Base-by-base conservation (phyloP, 2,797 vertebrate genomes). In the Bovichtus diacanthus region DNA sequence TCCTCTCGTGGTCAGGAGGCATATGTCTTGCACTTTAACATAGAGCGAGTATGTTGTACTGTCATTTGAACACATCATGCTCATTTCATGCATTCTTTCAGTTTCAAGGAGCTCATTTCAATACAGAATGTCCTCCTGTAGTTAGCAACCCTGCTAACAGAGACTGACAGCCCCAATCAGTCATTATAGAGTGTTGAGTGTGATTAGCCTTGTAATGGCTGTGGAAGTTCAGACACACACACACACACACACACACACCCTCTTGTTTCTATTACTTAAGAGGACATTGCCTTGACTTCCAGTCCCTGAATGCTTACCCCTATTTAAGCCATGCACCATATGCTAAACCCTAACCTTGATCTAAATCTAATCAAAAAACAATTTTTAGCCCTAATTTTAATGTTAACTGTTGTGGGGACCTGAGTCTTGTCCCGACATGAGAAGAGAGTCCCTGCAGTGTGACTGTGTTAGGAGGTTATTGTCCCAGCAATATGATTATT, bases 161-260 rank as follows among this genome's bases (percentile, higher is more conserved):
- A 74, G 59, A 82, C 70, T 87, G 87, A 85, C 86, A 74, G 78
- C 70, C 41, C 68, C 68, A 82, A 81, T 89, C 86, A 85, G 76
- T 83, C 73, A 58, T 55, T 47, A 44, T 47, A 39, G 67, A 85
- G 86, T 85, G 83, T 76, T 88, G 83, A 84, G 81, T 81, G 85
- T 90, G 88, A 93, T 93, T 87, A 91, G 71, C 43, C 71, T 86
- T 63, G 25, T 84, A 84, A 85, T 80, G 68, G 77, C 60, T 73
- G 71, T 27, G 25, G 47, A 47, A 76, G 69, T 61, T 23, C 38
- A 67, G 11, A 62, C 41, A 62, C 53, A 74, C 61, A 84, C 60
- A 76, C 61, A 66, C 60, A 76, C 61, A 66, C 27, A 39, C 36
- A 38, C 36, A 8, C 36, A 38, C 36, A 38, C 8, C 38, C 36